Base-by-base conservation (phyloP, 2,888 invertebrate species). In the Zelleria hepariella region DNA sequence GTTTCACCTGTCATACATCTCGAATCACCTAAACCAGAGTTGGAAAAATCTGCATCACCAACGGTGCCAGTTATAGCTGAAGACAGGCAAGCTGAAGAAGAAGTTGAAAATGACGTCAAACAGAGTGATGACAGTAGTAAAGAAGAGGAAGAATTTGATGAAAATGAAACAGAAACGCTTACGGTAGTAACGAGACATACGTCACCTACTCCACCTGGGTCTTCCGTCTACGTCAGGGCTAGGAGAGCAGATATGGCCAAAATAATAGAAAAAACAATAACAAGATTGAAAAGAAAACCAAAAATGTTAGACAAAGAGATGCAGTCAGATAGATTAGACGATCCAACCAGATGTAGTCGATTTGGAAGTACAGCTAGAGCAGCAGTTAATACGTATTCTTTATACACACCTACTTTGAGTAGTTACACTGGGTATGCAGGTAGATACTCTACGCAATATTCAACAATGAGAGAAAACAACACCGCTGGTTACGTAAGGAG, bases 191-290 rank as follows among this genome's bases (percentile, higher is more conserved):
- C 94, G 0, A 89, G 95, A 61, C 93, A 93, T 26, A 95, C 95
- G 0, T 96, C 95, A 20, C 95, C 95, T 0, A 94, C 93, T 0
- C 92, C 93, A 3, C 92, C 93, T 0, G 92, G 93, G 0, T 91
- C 92, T 0, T 88, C 91, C 0, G 81, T 86, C 32, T 92, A 92
- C 64, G 82, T 93, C 8, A 86, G 94, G 64, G 91, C 91, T 24
- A 90, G 93, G 66, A 89, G 95, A 72, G 91, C 92, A 0, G 95
- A 95, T 66, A 90, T 94, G 70, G 93, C 94, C 5, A 93, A 94
- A 72, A 91, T 92, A 3, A 86, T 93, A 57, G 93, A 95, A 76
- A 94, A 93, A 75, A 92, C 92, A 58, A 83, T 94, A n/a, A 90
- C 89, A 10, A 84, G 92, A 51, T 82, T 91, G 1, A 92, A 90